Percentiles rank a stretch among this genome's conserved stretches.
These are phyloP conservation scores for Adelosebastes latens DNA, from an alignment of 2,797 vertebrate genomes.

Conservation along the genomic window DNA sequence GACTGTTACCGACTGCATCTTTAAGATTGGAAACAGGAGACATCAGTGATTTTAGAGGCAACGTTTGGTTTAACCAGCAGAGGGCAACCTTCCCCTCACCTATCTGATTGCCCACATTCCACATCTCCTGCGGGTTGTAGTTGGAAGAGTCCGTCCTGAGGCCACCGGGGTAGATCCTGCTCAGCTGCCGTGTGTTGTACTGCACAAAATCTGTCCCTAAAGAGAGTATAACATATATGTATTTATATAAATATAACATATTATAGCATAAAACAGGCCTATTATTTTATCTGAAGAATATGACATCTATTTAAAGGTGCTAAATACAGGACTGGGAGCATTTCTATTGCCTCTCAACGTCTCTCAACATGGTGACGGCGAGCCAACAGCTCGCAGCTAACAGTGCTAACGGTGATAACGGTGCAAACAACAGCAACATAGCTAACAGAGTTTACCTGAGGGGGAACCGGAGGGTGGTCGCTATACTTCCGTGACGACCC, in stretches of 20 bases:
- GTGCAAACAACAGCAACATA: too few relatives aligned
- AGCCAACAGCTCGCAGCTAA: too few relatives aligned
- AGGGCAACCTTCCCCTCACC: slow-evolving; percentile 76
- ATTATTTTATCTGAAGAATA: not conserved
- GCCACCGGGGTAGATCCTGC: slow-evolving; percentile 91
- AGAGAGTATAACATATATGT: not conserved
- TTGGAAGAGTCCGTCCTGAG: slow-evolving; percentile 96
- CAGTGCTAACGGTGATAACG: too few relatives aligned
- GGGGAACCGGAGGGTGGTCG: too few relatives aligned
- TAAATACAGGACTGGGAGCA: too few relatives aligned
- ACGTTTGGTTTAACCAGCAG: not conserved
- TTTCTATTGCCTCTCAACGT: too few relatives aligned
- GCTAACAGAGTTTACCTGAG: too few relatives aligned
- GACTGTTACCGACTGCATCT: not conserved
- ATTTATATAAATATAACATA: not conserved
- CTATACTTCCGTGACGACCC: too few relatives aligned
- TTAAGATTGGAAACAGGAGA: not conserved
- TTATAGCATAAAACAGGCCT: not conserved
- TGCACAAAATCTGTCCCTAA: slow-evolving; percentile 88
- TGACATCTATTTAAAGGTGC: not conserved
- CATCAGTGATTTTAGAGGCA: not conserved
- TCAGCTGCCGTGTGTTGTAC: slow-evolving; percentile 90
- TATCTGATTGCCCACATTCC: slow-evolving; percentile 94
- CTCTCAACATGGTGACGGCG: too few relatives aligned
- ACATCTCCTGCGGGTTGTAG: slow-evolving; percentile 94